A percentile compares a stretch with the other conserved stretches of the same genome.
phyloP scores from a whole-genome alignment of 2,113 vertebrate species.

The Daphoenositta chrysoptera region DNA sequence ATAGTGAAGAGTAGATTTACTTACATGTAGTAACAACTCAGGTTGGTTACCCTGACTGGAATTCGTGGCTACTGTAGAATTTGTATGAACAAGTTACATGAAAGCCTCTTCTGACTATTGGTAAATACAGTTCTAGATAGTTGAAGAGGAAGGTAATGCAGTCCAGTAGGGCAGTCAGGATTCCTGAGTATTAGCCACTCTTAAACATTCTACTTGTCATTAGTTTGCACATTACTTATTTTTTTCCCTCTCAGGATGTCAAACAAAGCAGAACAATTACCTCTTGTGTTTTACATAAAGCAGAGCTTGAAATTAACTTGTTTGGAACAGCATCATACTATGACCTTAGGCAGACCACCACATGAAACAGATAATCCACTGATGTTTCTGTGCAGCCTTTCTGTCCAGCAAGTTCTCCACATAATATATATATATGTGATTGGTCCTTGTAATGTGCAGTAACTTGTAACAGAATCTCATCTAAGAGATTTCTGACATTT shows the following conservation, averaged over 20 bases:
- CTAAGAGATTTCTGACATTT: not conserved
- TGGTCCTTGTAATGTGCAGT: not conserved
- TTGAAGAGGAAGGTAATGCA: not conserved
- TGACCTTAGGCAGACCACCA: not conserved
- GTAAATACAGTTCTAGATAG: not conserved
- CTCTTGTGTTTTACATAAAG: not conserved
- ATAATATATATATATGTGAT: not conserved
- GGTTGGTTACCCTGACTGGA: not conserved
- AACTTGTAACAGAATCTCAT: not conserved
- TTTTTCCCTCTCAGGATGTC: not conserved
- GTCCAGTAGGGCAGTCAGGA: not conserved
- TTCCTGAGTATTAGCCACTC: not conserved
- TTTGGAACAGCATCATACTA: not conserved
- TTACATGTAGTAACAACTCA: not conserved
- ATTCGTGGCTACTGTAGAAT: not conserved
- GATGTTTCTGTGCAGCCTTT: not conserved
- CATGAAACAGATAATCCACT: not conserved
- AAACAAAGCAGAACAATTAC: not conserved
- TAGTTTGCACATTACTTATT: not conserved
- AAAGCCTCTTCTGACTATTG: not conserved
- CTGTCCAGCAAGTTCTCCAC: not conserved
- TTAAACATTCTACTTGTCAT: not conserved
- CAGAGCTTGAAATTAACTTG: not conserved
- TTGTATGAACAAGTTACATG: not conserved
- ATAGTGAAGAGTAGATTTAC: not conserved